Evolutionary conservation across 2,888 invertebrate species (phyloP).

Genomic region (Druceiella hillmani): DNA sequence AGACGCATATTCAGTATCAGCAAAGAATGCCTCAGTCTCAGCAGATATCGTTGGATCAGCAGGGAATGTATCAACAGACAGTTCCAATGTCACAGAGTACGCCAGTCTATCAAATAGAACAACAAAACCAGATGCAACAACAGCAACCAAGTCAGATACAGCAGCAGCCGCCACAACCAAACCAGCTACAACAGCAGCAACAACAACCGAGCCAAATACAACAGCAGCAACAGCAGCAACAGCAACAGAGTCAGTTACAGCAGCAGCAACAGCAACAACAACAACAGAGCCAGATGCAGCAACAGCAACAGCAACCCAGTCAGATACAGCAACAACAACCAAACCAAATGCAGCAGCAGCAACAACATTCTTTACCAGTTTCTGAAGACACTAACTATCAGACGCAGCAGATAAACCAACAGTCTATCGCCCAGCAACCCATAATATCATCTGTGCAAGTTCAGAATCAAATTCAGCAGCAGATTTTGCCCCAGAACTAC

Average conservation of each 20-base stretch:
- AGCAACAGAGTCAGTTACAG: slow-evolving; percentile 24
- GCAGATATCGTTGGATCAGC: slow-evolving; percentile 40
- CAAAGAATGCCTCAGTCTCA: slow-evolving; percentile 24
- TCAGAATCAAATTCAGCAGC: slow-evolving; percentile 16
- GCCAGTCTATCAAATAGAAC: slow-evolving; percentile 28
- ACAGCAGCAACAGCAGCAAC: slow-evolving; percentile 27
- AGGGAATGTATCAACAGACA: slow-evolving; percentile 35
- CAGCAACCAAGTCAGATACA: slow-evolving; percentile 33
- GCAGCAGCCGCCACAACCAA: slow-evolving; percentile 36
- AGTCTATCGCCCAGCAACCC: slow-evolving; percentile 28
- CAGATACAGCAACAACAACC: slow-evolving; percentile 14
- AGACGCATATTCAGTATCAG: slow-evolving; percentile 27
- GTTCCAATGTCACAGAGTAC: too few species aligned
- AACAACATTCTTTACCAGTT: slow-evolving; percentile 20
- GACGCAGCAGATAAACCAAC: slow-evolving; percentile 11
- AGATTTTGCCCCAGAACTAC: slow-evolving; percentile 32
- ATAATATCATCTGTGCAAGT: slow-evolving; percentile 15
- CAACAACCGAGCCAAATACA: slow-evolving; percentile 19
- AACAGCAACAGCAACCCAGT: slow-evolving; percentile 22
- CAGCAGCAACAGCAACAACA: slow-evolving; percentile 44
- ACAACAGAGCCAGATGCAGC: slow-evolving; percentile 36
- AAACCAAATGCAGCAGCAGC: slow-evolving; percentile 23
- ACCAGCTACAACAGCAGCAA: slow-evolving; percentile 31
- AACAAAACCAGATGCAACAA: slow-evolving; percentile 32
- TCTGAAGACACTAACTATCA: slow-evolving; percentile 16